These are phyloP conservation scores for Samia ricini DNA, from an alignment of 1,140 invertebrate species.

Conservation along the genomic window DNA sequence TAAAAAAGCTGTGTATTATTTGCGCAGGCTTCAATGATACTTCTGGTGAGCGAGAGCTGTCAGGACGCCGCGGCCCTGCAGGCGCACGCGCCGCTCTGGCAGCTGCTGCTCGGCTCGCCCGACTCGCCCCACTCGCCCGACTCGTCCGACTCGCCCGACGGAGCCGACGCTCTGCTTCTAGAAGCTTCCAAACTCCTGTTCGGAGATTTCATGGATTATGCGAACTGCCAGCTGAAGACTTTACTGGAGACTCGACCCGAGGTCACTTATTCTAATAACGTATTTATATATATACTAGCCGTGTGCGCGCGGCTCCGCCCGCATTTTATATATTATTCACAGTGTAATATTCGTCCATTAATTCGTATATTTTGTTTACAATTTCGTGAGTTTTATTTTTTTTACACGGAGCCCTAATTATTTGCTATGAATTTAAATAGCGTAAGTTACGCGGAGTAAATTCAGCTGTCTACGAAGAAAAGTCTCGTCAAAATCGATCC, in stretches of 20 bases:
- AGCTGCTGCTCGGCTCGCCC: constrained; percentile 12
- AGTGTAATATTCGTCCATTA: too few species aligned
- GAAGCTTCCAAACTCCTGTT: constrained; percentile 9
- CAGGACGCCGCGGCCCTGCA: constrained; percentile 8
- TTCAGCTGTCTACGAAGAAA: too few species aligned
- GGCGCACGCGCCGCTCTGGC: constrained; percentile 19
- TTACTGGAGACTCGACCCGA: not conserved
- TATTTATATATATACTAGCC: too few species aligned
- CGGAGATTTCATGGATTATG: constrained; percentile 21
- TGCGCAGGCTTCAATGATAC: constrained; percentile 18
- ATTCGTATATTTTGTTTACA: too few species aligned
- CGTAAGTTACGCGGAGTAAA: too few species aligned
- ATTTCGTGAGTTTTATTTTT: too few species aligned
- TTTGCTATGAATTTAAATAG: too few species aligned
- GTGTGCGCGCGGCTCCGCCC: too few species aligned
- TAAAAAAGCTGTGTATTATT: not conserved
- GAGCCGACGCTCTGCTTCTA: not conserved
- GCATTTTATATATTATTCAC: too few species aligned
- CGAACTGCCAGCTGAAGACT: not conserved
- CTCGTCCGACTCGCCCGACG: too few species aligned
- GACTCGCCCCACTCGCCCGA: not conserved
- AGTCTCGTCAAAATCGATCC: too few species aligned
- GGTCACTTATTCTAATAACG: not conserved
- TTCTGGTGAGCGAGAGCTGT: constrained; percentile 17
- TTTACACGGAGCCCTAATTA: too few species aligned